Conservation (phyloP, 35 echinoderm and acorn worm species). For the Hemicentrotus pulcherrimus region DNA sequence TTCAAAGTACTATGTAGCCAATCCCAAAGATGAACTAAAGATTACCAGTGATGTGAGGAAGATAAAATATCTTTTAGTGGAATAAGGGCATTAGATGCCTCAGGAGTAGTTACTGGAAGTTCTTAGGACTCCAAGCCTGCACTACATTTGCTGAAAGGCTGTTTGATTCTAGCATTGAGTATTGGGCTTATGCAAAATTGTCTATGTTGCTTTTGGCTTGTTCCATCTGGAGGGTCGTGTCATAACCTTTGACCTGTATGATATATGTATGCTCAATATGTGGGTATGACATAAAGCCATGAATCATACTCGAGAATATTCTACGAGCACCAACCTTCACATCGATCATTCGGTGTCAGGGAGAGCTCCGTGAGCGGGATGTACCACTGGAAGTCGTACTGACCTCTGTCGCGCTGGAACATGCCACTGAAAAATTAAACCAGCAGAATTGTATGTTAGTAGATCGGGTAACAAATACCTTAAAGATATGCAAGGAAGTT, state of each 20-base stretch:
- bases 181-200: too few species aligned
- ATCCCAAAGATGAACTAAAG: too few species aligned
- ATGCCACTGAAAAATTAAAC: conserved; percentile 65
- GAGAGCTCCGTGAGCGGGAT: conserved; percentile 85
- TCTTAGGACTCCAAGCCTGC: too few species aligned
- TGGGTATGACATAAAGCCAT: background rate
- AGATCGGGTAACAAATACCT: background rate
- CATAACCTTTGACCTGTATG: background rate
- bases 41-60: too few species aligned
- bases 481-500: background rate
- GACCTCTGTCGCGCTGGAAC: conserved; percentile 78
- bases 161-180: too few species aligned
- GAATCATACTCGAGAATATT: background rate
- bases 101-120: too few species aligned
- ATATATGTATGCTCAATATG: background rate
- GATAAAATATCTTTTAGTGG: too few species aligned
- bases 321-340: conserved; percentile 67
- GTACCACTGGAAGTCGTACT: conserved; percentile 99
- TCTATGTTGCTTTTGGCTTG: too few species aligned
- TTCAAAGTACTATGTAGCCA: too few species aligned
- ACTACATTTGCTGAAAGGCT: too few species aligned
- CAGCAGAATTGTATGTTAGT: background rate
- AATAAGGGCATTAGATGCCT: too few species aligned
- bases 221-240: too few species aligned
- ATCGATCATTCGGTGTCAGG: conserved; percentile 82